Evolutionary conservation across 1,140 invertebrate species (phyloP), one percentile per base, ranked within the genome.

Genomic region (Calliphora vicina): DNA sequence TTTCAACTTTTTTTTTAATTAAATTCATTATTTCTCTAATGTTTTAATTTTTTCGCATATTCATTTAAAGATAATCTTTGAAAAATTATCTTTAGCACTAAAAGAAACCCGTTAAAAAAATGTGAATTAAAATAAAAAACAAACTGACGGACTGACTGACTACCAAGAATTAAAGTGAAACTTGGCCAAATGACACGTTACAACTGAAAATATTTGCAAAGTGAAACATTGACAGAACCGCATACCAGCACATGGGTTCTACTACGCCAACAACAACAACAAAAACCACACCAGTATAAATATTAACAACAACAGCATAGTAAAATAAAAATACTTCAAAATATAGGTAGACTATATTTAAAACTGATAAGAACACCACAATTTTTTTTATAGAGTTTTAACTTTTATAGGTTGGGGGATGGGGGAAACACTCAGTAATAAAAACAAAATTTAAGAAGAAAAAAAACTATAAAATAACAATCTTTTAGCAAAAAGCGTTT

Each of bases 181-280:
- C 74, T 78, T 25, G 29, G 74, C 23, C 74, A 78, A 78, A 78
- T 43, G 74, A 43, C 74, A 78, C 74, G 74, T 78, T 78, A 78
- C 74, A 78, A 78, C 74, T 78, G 74, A 78, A 78, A 43, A 78
- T 78, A 78, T 78, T 78, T 43, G 74, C 74, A 43, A 78, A 78
- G 17, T 67, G 23, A 67, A 25, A 43, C 35, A 78, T 43, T 23
- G 35, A 10, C 27, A 20, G 15, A 76, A 76, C n/a, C 73, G 74
- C 61, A 67, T 67, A 67, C 61, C 61, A 67, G 61, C 61, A 67
- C 20, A 23, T 67, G n/a, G 61, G 45, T 50, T n/a, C 50, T 13
- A 61, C 23, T 23, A 67, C 61, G n/a, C 1, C 61, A 67, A 20
- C 61, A 67, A 67, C n/a, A 57, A 57, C 50, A 67, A 67, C n/a